Conservation (phyloP, 2,888 invertebrate genomes). For the Andricus curvator region DNA sequence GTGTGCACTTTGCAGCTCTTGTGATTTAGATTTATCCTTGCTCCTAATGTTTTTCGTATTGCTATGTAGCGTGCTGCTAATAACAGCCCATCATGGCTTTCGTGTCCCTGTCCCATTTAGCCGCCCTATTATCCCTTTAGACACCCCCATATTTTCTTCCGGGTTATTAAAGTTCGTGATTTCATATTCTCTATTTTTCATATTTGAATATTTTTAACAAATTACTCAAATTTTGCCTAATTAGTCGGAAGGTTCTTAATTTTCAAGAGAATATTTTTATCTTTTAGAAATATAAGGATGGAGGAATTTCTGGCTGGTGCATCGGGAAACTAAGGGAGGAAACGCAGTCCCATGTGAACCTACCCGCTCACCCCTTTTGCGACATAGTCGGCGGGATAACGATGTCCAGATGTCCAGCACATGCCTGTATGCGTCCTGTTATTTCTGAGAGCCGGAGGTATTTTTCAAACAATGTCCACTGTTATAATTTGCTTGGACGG, state of each 20-base stretch:
- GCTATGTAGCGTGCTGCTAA: constrained; percentile 66
- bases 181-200: constrained; percentile 14
- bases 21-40: constrained; percentile 47
- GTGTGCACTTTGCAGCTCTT: constrained; percentile 13
- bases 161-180: constrained; percentile 32
- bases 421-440: constrained; percentile 65
- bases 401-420: constrained; percentile 65
- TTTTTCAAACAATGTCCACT: constrained; percentile 73
- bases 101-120: constrained; percentile 58
- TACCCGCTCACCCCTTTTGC: constrained; percentile 54
- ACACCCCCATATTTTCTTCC: background rate
- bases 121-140: constrained; percentile 15
- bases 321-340: constrained; percentile 50
- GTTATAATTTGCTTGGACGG: constrained; percentile 74
- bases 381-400: constrained; percentile 65
- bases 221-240: background rate
- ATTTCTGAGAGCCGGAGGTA: constrained; percentile 66
- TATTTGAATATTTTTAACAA: background rate
- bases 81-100: constrained; percentile 56
- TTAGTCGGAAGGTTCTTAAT: background rate
- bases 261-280: background rate
- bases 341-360: constrained; percentile 57
- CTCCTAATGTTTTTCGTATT: constrained; percentile 66
- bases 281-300: constrained; percentile 3
- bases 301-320: constrained; percentile 54